phyloP scores from a whole-genome alignment of 2,797 vertebrate genomes.

The Lates japonicus region DNA sequence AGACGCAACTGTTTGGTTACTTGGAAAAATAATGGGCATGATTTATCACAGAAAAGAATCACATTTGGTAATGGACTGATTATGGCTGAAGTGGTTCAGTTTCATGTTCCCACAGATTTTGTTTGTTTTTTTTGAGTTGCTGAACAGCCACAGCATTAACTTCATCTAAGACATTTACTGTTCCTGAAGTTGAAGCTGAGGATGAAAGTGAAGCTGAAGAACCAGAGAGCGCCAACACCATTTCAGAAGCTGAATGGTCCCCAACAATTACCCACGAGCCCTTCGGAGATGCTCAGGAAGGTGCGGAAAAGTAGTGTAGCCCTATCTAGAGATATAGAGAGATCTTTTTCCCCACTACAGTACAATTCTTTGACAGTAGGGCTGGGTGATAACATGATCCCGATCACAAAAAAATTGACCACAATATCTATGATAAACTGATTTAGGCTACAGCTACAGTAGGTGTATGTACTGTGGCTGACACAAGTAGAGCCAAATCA shows the following conservation, averaged over 20 bases:
- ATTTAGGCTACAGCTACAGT: not conserved
- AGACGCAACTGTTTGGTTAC: constrained; percentile 32
- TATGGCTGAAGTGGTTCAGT: constrained; percentile 13
- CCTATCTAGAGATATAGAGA: constrained; percentile 35
- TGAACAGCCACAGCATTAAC: constrained; percentile 30
- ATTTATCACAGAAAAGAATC: constrained; percentile 32
- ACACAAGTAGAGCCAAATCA: no score
- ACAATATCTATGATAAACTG: not conserved
- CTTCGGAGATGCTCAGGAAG: constrained; percentile 60
- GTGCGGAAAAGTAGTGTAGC: constrained; percentile 53
- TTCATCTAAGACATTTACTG: constrained; percentile 18
- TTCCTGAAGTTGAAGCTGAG: constrained; percentile 36
- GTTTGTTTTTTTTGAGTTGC: constrained; percentile 38
- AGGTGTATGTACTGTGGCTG: no score
- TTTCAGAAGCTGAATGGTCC: constrained; percentile 30
- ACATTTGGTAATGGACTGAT: constrained; percentile 31
- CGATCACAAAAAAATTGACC: not conserved
- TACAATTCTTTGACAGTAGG: not conserved
- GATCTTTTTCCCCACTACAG: not conserved
- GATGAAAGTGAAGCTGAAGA: constrained; percentile 25
- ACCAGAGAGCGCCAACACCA: constrained; percentile 13
- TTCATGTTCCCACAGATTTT: constrained; percentile 33
- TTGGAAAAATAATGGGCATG: constrained; percentile 26
- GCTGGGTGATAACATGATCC: not conserved
- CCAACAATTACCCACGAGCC: constrained; percentile 40